Percentiles rank a stretch among this genome's conserved stretches.
These are phyloP conservation scores for Dryobotodes eremita DNA, from an alignment of 2,888 invertebrate species.

Conservation along the genomic window DNA sequence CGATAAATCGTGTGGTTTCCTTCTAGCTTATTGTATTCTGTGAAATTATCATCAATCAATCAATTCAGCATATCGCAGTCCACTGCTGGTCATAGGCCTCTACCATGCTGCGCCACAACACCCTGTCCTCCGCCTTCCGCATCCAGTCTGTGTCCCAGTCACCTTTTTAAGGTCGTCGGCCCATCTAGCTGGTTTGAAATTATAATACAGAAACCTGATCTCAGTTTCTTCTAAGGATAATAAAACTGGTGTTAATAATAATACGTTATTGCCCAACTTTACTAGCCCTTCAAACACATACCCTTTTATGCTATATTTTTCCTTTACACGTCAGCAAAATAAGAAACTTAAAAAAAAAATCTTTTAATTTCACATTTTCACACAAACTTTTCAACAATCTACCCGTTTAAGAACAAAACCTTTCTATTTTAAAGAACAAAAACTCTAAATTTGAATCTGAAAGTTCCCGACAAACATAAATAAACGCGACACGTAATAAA, in stretches of 20 bases:
- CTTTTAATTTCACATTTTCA: slow-evolving; percentile 10
- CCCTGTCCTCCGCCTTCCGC: too few relatives aligned
- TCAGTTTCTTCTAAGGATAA: neutral
- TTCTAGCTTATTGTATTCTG: neutral
- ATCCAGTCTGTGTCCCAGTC: too few relatives aligned
- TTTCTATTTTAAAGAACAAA: slow-evolving; percentile 24
- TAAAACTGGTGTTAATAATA: neutral
- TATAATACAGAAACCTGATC: neutral
- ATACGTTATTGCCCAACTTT: neutral
- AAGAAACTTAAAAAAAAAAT: slow-evolving; percentile 7
- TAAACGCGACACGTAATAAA: slow-evolving; percentile 71
- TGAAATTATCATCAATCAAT: neutral
- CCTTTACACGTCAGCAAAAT: slow-evolving; percentile 21
- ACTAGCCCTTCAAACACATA: neutral
- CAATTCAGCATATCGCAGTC: too few relatives aligned
- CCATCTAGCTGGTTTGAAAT: neutral
- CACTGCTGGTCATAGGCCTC: too few relatives aligned
- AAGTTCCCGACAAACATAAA: slow-evolving; percentile 60
- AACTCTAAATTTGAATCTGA: neutral
- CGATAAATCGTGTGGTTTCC: neutral
- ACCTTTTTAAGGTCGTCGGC: too few relatives aligned
- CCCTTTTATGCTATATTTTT: slow-evolving; percentile 7
- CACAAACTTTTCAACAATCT: slow-evolving; percentile 15
- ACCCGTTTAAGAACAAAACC: slow-evolving; percentile 4
- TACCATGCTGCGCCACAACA: too few relatives aligned